Conservation (phyloP, 2,888 invertebrate genomes). For the Nasonovia ribisnigri region DNA sequence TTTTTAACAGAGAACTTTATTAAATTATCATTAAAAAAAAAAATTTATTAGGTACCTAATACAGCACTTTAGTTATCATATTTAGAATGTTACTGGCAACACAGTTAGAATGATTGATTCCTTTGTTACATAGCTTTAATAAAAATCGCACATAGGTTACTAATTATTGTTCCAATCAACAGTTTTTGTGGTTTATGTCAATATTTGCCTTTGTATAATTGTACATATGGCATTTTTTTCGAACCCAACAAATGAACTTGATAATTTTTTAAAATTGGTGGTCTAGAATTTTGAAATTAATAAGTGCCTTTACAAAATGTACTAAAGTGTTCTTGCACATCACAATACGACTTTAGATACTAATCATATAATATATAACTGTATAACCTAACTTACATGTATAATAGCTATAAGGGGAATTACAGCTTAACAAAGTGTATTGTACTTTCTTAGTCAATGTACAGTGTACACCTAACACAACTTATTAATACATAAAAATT, state of each 20-base stretch:
- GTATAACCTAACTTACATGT: background rate
- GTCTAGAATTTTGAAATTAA: background rate
- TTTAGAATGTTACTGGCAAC: no score
- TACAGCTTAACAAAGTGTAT: no score
- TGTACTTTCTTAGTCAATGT: background rate
- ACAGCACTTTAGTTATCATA: no score
- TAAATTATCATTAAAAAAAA: background rate
- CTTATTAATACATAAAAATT: background rate
- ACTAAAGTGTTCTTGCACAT: background rate
- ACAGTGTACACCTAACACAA: background rate
- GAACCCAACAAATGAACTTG: background rate
- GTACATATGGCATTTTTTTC: background rate
- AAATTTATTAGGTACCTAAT: no score
- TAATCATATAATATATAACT: background rate
- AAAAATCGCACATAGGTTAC: background rate
- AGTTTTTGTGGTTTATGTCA: background rate
- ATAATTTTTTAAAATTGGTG: background rate
- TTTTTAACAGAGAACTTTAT: background rate
- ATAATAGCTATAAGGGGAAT: background rate
- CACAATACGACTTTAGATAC: background rate
- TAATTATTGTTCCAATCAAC: background rate
- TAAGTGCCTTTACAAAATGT: background rate
- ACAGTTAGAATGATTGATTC: background rate
- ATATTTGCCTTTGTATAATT: background rate
- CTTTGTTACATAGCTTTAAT: background rate